Evolutionary conservation across 1,140 invertebrate genomes (phyloP).

Genomic region (Drosophila albomicans): DNA sequence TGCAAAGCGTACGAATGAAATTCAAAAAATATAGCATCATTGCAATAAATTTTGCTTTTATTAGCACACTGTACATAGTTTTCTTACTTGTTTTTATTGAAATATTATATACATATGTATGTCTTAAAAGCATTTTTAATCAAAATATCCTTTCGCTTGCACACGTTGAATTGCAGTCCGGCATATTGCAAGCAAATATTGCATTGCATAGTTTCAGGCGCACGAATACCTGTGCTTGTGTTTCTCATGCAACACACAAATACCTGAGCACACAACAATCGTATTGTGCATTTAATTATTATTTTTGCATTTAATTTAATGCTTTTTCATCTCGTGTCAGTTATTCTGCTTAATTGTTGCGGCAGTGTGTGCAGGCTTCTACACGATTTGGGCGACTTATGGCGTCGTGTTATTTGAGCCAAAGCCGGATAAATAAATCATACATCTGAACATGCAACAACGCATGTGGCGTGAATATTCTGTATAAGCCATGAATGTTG

Average conservation of each 20-base stretch:
- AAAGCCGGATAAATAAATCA: slow-evolving; percentile 66
- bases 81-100: too few species aligned
- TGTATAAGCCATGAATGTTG: slow-evolving; percentile 45
- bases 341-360: slow-evolving; percentile 53
- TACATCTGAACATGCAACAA: slow-evolving; percentile 36
- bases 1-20: too few species aligned
- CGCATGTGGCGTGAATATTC: slow-evolving; percentile 28
- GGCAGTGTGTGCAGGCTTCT: slow-evolving; percentile 8
- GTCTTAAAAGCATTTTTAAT: neutral
- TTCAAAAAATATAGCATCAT: too few species aligned
- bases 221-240: neutral
- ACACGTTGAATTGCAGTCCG: slow-evolving; percentile 1
- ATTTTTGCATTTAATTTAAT: slow-evolving; percentile 62
- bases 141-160: neutral
- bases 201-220: slow-evolving; percentile 18
- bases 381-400: slow-evolving; percentile 43
- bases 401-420: slow-evolving; percentile 20
- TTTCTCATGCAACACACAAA: neutral
- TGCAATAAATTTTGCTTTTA: too few species aligned
- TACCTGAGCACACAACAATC: too few species aligned
- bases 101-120: too few species aligned
- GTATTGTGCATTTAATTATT: neutral
- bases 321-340: slow-evolving; percentile 26
- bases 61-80: too few species aligned
- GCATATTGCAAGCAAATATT: neutral